Conservation (phyloP, 2,888 invertebrate genomes). For the Seladonia tumulorum region DNA sequence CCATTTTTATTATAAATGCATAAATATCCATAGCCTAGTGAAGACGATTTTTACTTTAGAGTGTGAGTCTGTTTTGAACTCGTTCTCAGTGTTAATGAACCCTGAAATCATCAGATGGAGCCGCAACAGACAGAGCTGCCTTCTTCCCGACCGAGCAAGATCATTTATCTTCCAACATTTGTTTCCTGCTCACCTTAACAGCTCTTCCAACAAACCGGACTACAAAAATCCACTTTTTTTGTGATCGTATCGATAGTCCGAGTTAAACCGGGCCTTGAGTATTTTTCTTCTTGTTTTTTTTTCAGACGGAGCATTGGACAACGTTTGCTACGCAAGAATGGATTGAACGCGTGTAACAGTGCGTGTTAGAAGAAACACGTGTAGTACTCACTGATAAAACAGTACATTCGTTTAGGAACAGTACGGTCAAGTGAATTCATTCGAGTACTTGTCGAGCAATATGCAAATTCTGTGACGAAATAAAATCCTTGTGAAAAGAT, state of each 20-base stretch:
- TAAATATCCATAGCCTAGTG: no score
- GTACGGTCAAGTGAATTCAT: no score
- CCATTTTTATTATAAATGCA: neutral
- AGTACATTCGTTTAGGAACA: no score
- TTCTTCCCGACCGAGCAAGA: neutral
- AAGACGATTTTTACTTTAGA: no score
- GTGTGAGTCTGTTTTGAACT: neutral
- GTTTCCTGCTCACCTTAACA: neutral
- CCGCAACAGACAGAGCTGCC: neutral
- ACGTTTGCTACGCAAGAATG: neutral
- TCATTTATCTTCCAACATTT: slow-evolving; percentile 1
- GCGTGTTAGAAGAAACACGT: no score
- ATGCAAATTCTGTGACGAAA: no score
- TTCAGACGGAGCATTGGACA: neutral
- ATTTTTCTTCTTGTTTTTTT: neutral
- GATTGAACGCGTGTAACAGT: neutral
- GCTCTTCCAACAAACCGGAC: neutral
- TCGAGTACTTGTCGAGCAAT: no score
- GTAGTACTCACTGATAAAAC: no score
- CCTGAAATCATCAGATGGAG: neutral
- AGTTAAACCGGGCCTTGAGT: neutral
- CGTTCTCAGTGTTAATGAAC: neutral
- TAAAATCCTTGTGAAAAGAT: no score
- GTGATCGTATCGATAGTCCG: neutral
- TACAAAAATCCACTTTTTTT: neutral